Percentiles rank a stretch among this genome's conserved stretches.
Conservation (phyloP, 2,888 invertebrate genomes). For the Psococerastis gibbosa region DNA sequence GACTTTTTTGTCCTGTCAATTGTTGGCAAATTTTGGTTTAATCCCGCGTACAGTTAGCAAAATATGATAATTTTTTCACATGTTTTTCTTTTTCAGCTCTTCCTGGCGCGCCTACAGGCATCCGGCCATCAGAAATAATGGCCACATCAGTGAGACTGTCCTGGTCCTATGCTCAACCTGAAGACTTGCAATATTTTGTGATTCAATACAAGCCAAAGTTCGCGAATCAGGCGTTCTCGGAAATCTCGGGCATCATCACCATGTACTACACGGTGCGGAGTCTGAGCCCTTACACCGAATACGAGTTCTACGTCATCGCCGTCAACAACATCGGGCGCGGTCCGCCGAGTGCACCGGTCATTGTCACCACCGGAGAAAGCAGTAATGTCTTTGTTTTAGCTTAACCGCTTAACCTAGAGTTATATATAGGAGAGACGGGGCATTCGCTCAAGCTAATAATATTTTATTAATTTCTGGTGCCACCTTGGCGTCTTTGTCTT, state of each 20-base stretch:
- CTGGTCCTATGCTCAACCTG: constrained; percentile 80
- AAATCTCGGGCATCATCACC: constrained; percentile 82
- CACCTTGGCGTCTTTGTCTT: no score
- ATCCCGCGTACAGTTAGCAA: no score
- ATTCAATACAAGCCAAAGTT: constrained; percentile 93
- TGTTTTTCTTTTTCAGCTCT: constrained; percentile 44
- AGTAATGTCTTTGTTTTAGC: constrained; percentile 40
- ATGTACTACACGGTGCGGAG: constrained; percentile 81
- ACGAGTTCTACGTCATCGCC: constrained; percentile 90
- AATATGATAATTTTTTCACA: constrained; percentile 10
- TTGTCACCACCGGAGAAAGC: constrained; percentile 91
- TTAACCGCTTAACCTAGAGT: no score
- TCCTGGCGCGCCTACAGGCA: constrained; percentile 77
- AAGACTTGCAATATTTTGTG: constrained; percentile 87
- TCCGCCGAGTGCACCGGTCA: constrained; percentile 67
- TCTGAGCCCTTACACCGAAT: constrained; percentile 85
- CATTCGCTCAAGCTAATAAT: no score
- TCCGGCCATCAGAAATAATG: constrained; percentile 81
- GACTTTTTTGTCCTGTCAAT: constrained; percentile 2
- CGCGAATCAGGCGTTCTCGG: constrained; percentile 78
- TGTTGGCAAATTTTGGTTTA: background rate
- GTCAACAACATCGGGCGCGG: constrained; percentile 90
- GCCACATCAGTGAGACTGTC: constrained; percentile 80
- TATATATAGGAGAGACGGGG: no score
- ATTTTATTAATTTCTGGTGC: no score